phyloP scores from a whole-genome alignment of 2,797 vertebrate species.

The Miichthys miiuy region DNA sequence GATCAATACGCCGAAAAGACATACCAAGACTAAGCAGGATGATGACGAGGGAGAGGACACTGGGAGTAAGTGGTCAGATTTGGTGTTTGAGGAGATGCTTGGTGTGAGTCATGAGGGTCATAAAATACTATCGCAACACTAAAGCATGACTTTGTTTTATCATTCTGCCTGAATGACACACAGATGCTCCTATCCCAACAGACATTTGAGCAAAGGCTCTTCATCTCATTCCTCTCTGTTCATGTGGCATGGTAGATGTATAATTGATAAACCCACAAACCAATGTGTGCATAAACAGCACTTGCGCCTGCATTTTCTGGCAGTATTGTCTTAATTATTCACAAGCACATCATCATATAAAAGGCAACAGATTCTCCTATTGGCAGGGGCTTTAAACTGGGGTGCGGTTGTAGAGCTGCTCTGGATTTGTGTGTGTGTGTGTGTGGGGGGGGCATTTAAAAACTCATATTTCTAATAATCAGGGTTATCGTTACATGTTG shows the following conservation, averaged over 20 bases:
- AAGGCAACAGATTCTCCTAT: constrained; percentile 33
- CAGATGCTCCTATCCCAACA: constrained; percentile 34
- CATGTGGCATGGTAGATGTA: constrained; percentile 46
- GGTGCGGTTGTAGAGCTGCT: constrained; percentile 44
- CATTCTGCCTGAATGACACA: constrained; percentile 28
- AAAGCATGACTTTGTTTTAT: constrained; percentile 6
- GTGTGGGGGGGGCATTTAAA: not conserved
- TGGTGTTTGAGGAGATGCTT: not conserved
- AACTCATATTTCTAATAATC: not conserved
- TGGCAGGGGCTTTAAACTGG: constrained; percentile 63
- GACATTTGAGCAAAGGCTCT: constrained; percentile 33
- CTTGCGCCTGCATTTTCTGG: constrained; percentile 48
- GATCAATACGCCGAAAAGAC: constrained; percentile 39
- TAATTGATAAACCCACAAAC: constrained; percentile 69
- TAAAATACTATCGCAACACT: not conserved
- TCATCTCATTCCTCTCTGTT: constrained; percentile 37
- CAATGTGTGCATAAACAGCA: constrained; percentile 59
- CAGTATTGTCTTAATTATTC: constrained; percentile 72
- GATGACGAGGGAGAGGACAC: not conserved
- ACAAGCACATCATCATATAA: constrained; percentile 58
- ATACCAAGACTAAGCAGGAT: not conserved
- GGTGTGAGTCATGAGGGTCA: not conserved
- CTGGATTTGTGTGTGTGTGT: constrained; percentile 17
- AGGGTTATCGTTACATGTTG: not conserved
- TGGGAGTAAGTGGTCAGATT: too few species aligned